These are phyloP conservation scores for Xenopus borealis DNA, from an alignment of 2,113 vertebrate species.

Conservation along the genomic window DNA sequence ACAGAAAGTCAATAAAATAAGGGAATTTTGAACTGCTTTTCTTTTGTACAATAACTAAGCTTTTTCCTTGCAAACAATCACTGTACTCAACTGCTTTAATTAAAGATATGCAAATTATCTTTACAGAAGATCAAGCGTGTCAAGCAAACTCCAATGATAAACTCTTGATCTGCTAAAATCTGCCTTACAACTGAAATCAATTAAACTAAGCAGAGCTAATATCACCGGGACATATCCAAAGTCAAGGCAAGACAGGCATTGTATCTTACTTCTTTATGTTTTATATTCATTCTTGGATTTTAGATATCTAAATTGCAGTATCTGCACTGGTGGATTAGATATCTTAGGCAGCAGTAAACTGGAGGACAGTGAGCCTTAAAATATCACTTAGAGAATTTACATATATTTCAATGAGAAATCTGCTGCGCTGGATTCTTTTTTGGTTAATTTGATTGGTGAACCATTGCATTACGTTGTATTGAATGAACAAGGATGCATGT, in stretches of 20 bases:
- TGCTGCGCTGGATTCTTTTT: no score
- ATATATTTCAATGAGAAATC: no score
- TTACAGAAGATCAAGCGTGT: conserved; percentile 1
- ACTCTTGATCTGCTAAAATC: not conserved
- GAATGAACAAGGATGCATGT: no score
- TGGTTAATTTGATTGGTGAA: no score
- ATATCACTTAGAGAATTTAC: not conserved
- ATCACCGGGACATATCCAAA: not conserved
- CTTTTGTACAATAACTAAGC: no score
- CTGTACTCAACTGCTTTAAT: not conserved
- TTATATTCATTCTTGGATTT: not conserved
- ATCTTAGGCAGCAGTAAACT: not conserved
- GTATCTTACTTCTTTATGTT: not conserved
- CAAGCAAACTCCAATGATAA: not conserved
- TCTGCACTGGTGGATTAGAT: not conserved
- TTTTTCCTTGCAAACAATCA: not conserved
- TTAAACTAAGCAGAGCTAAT: not conserved
- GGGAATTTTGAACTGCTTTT: no score
- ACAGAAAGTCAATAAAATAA: no score
- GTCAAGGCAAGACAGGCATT: not conserved
- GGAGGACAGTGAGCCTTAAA: not conserved
- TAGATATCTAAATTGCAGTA: not conserved
- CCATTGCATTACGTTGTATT: no score
- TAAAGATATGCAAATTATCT: conserved; percentile 1
- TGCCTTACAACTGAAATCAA: not conserved